Conservation (phyloP, 2,113 vertebrate genomes). For the Silurus asotus region DNA sequence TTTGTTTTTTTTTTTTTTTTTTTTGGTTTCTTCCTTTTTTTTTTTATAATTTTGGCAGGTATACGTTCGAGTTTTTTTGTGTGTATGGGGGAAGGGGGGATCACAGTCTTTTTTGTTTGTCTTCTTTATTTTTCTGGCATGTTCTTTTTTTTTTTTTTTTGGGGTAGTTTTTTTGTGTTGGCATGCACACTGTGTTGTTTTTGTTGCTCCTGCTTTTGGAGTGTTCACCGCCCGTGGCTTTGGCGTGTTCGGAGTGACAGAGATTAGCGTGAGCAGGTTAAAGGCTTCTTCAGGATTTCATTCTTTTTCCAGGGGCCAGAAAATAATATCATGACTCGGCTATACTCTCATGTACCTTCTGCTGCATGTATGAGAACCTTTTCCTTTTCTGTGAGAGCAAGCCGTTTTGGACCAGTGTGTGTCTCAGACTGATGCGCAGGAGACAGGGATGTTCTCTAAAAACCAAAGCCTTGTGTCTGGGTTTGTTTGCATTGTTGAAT, state of each 20-base stretch:
- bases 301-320: neutral
- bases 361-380: neutral
- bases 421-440: neutral
- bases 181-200: neutral
- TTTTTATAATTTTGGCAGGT: too few relatives aligned
- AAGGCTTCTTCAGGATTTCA: neutral
- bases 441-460: neutral
- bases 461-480: neutral
- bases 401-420: neutral
- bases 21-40: too few relatives aligned
- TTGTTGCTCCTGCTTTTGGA: neutral
- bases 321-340: neutral
- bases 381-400: constrained; percentile 3
- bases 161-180: neutral
- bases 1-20: too few relatives aligned
- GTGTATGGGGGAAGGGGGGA: too few relatives aligned
- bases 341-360: neutral
- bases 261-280: neutral
- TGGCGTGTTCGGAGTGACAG: neutral
- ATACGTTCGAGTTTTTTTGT: too few relatives aligned
- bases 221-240: neutral
- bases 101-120: too few relatives aligned
- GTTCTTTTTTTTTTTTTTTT: too few relatives aligned
- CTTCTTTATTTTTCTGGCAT: too few relatives aligned
- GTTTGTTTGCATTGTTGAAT: constrained; percentile 30